Conservation (phyloP, 2,888 invertebrate species). For the Thymelicus acteon region DNA sequence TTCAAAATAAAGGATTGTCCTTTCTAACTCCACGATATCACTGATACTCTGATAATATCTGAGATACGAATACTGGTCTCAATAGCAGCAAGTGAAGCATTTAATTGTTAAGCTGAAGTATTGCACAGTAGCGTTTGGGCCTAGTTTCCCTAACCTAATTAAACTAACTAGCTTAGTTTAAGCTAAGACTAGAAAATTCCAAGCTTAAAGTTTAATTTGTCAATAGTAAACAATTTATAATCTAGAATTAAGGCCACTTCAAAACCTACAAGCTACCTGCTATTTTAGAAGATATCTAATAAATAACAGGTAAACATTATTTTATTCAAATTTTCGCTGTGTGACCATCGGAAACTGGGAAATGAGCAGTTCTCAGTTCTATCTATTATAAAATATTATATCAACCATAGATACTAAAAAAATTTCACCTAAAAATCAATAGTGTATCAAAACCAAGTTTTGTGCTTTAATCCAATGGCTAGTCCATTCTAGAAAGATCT, state of each 20-base stretch:
- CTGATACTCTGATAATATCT: no score
- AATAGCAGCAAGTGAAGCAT: background rate
- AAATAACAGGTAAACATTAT: background rate
- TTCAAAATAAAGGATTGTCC: no score
- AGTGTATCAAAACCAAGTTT: no score
- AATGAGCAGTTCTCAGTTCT: background rate
- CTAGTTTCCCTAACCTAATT: background rate
- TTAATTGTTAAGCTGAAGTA: background rate
- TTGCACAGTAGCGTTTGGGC: background rate
- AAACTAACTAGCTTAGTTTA: background rate
- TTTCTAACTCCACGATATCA: no score
- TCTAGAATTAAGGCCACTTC: background rate
- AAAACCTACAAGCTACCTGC: background rate
- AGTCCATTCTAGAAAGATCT: no score
- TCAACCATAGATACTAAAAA: background rate
- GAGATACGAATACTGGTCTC: no score
- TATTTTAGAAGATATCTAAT: background rate
- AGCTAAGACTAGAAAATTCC: slow-evolving; percentile 17
- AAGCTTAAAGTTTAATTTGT: background rate
- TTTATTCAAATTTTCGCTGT: background rate
- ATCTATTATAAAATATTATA: background rate
- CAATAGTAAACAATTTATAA: background rate
- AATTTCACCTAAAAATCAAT: background rate
- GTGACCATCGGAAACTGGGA: background rate
- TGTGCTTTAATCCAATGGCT: no score